These are phyloP conservation scores for Xanthorhoe designata DNA, from an alignment of 2,888 invertebrate species.

Conservation along the genomic window DNA sequence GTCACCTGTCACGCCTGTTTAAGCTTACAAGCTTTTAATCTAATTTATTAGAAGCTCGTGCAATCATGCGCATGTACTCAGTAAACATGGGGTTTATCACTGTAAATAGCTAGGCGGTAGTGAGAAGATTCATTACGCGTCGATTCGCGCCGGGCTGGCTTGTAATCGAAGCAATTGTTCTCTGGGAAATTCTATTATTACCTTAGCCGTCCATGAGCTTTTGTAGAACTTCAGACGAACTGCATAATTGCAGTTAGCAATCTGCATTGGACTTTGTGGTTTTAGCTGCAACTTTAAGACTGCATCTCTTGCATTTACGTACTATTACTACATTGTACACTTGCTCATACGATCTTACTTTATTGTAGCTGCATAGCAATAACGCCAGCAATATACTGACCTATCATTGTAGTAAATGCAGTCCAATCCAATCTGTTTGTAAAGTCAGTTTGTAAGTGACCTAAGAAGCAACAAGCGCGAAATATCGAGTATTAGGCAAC, in stretches of 20 bases:
- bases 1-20: conserved; percentile 5
- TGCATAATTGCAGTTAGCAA: conserved; percentile 2
- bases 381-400: not conserved
- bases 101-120: conserved; percentile 84
- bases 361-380: too few relatives aligned
- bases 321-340: too few relatives aligned
- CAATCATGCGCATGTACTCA: conserved; percentile 82
- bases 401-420: not conserved
- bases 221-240: conserved; percentile 9
- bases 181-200: conserved; percentile 83
- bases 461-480: conserved; percentile 62
- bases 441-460: conserved; percentile 11
- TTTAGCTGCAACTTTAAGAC: not conserved
- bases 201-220: conserved; percentile 43
- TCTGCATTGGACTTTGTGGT: not conserved
- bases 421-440: not conserved
- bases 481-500: conserved; percentile 75
- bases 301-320: not conserved
- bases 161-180: conserved; percentile 85
- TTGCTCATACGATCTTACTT: too few relatives aligned
- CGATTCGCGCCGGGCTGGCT: conserved; percentile 77
- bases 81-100: conserved; percentile 83
- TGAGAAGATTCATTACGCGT: conserved; percentile 83
- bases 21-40: conserved; percentile 49
- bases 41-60: conserved; percentile 83